Evolutionary conservation across 2,888 invertebrate species (phyloP), one percentile per base, ranked within the genome.

Genomic region (Drosophila affinis): DNA sequence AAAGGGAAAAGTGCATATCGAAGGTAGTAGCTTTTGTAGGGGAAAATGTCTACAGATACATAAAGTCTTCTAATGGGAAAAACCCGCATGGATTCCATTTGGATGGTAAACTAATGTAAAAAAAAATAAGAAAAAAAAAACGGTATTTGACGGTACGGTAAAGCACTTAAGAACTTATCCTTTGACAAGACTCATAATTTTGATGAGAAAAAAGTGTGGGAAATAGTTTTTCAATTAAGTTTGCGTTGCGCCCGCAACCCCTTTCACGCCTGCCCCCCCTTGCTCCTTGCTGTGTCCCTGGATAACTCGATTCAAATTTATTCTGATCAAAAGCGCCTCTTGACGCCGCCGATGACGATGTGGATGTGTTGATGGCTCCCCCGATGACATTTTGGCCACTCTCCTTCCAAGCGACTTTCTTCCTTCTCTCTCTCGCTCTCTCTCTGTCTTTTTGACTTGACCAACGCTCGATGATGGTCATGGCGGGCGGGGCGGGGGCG

Each of bases 381-480:
- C 27, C 44, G 64, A 51, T 70, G 67, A 72, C 64, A 70, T 62
- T 78, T 71, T 70, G 56, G 68, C 34, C 55, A 67, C 55, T 63
- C 18, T 27, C 14, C 62, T 27, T 24, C n/a, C 14, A 44, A 39
- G 14, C 39, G 39, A 39, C 39, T 39, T n/a, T 44, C 29, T 18
- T 34, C 27, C 39, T 21, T 5, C 32, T 5, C 21, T 14, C 17
- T 32, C 29, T 18, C 29, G 3, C 21, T 9, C 17, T 6, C 7
- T 6, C n/a, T 14, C 39, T 14, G 6, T 6, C 39, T n/a, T 1
- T 12, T 34, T 14, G 34, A 34, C 14, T n/a, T 39, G 39, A 39
- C 39, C 39, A 39, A n/a, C 39, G 39, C n/a, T 39, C n/a, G 39
- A 2, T 1, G 14, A 39, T 14, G 14, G 39, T 14, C 14, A 14